Base-by-base conservation (phyloP, 2,113 vertebrate genomes). In the Marmota monax region DNA sequence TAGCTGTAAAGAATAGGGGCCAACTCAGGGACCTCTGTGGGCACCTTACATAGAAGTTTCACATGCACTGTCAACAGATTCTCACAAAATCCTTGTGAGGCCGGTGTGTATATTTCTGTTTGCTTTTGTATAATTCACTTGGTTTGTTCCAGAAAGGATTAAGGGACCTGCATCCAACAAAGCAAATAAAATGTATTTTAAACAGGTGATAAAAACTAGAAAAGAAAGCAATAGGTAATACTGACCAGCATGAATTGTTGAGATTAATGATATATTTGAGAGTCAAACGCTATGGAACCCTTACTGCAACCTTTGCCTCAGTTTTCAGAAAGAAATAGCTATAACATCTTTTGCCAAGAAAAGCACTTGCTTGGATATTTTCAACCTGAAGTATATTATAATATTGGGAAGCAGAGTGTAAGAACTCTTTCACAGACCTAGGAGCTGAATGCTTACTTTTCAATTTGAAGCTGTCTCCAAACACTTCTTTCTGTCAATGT, bases 121-220 rank as follows among this genome's bases (percentile, higher is more conserved):
- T 91, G 2, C 20, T 80, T 89, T 82, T 74, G 56, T 67, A 73
- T 63, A 34, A 42, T 56, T 65, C 56, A 16, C n/a, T 73, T 92
- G 74, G 12, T 76, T 90, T 78, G 16, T 89, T 94, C 32, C 11
- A 83, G 53, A 82, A 93, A 95, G 17, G 2, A 84, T 73, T 92
- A 84, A 94, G 14, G 37, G 45, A 48, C 20, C 92, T 83, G 0
- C 2, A 89, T 79, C 78, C n/a, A 91, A 20, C 34, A 79, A 20
- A 74, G 23, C 37, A 94, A 8, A 76, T 70, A 91, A 94, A 85
- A 72, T 85, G 20, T 42, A n/a, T 67, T 90, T 74, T 91, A 91
- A 74, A 88, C 18, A 84, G n/a, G 13, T 78, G 25, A 69, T 72
- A 82, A 88, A 56, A 84, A 79, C 63, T 78, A 42, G 39, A 89